These are phyloP conservation scores for Helostoma temminkii DNA, from an alignment of 2,797 vertebrate species.

Conservation along the genomic window DNA sequence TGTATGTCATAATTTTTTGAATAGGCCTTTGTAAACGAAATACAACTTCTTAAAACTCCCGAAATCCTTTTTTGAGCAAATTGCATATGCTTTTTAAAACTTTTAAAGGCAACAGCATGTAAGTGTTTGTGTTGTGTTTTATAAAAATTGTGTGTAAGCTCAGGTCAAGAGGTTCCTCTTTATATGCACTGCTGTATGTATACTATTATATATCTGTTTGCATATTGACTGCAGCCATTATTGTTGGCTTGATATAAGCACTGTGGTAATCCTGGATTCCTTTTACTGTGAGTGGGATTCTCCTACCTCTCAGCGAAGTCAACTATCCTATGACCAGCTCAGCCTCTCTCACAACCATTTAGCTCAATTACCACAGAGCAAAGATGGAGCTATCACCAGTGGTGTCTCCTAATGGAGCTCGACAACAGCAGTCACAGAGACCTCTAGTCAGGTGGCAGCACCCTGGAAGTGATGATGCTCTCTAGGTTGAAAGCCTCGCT, in stretches of 20 bases:
- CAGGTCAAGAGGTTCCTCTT: neutral
- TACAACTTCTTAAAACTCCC: too few relatives aligned
- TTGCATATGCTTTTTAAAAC: too few relatives aligned
- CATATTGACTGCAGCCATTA: neutral
- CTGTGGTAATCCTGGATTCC: constrained; percentile 3
- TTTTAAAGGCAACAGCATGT: too few relatives aligned
- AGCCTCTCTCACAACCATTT: constrained; percentile 46
- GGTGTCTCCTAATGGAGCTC: constrained; percentile 49
- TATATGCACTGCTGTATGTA: neutral
- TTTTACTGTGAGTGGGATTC: constrained; percentile 52
- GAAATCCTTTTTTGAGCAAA: too few relatives aligned
- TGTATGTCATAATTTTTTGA: too few relatives aligned
- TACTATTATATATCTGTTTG: constrained; percentile 8
- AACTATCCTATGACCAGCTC: constrained; percentile 58
- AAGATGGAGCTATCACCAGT: constrained; percentile 27
- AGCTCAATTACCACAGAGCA: constrained; percentile 57
- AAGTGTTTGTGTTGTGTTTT: too few relatives aligned
- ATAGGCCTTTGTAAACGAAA: too few relatives aligned
- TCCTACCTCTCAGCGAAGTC: constrained; percentile 61
- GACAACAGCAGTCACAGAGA: constrained; percentile 40
- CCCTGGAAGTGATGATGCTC: constrained; percentile 52
- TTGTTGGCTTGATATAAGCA: neutral
- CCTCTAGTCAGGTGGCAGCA: constrained; percentile 30
- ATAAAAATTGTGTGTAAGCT: too few relatives aligned
- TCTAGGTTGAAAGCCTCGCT: constrained; percentile 37